Evolutionary conservation across 2,113 vertebrate species (phyloP), one percentile per base, ranked within the genome.

Genomic region (Pongo pygmaeus): DNA sequence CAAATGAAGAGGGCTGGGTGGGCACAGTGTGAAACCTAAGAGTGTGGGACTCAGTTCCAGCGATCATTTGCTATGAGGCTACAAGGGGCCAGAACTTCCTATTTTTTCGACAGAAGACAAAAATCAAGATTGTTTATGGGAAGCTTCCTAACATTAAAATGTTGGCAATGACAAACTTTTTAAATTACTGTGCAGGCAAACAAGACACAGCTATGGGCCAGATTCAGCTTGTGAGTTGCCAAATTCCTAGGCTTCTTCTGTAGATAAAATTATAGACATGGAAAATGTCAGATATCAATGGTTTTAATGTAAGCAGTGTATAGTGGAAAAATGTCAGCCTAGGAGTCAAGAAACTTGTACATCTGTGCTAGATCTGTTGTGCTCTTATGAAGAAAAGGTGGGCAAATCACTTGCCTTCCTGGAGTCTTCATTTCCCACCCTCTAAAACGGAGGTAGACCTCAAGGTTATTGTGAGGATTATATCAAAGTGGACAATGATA

Each of bases 21-120:
- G 32, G 10, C 4, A 32, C 23, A 3, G 0, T 2, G 38, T 32
- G 43, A 84, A 40, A 74, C 11, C 6, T 25, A 27, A 61, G 9
- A 75, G 40, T 1, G 30, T 4, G 1, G 2, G 27, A 69, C 18
- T 89, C 77, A 12, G 22, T 46, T n/a, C 43, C 5, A 22, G 14
- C 9, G 20, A 12, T 30, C 61, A 78, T 10, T 78, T 35, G 69
- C 14, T 20, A 50, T 10, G 46, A 78, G 30, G 27, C 46, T 78
- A 35, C 16, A 43, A 69, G 4, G 30, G 12, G 12, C 70, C 9
- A 16, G 6, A 75, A 50, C 13, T 43, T 59, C 48, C 9, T 43
- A 32, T 38, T 80, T 95, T 48, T 87, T 87, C 81, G 84, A 84
- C n/a, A 81, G 40, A 88, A 86, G 2, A 55, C 38, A 93, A 79